Conservation (phyloP, 2,797 vertebrate species). For the Leptoclinus maculatus region DNA sequence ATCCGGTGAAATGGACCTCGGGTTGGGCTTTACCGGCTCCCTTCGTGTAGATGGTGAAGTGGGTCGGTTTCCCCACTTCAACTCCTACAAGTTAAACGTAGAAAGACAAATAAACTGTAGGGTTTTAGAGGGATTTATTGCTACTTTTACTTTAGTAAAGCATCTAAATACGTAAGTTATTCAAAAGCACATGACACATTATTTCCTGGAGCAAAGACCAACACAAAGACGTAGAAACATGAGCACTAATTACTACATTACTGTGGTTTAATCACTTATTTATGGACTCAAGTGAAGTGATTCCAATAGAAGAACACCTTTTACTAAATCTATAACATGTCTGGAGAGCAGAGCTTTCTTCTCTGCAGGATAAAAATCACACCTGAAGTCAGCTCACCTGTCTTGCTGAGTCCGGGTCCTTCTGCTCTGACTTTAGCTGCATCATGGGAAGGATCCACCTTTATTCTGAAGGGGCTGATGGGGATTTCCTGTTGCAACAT, state of each 20-base stretch:
- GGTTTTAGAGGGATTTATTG: too few species aligned
- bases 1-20: constrained; percentile 87
- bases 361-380: not conserved
- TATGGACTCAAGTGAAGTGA: too few species aligned
- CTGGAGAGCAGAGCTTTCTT: too few species aligned
- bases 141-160: not conserved
- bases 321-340: too few species aligned
- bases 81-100: constrained; percentile 79
- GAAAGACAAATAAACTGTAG: too few species aligned
- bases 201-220: too few species aligned
- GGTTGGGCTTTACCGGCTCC: constrained; percentile 93
- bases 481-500: constrained; percentile 89
- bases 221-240: too few species aligned
- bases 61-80: constrained; percentile 93
- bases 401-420: constrained; percentile 91
- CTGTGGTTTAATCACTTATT: too few species aligned
- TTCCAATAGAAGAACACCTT: too few species aligned
- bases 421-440: constrained; percentile 93
- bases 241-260: too few species aligned
- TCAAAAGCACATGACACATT: not conserved
- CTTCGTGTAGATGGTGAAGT: constrained; percentile 95
- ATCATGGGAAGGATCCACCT: constrained; percentile 95
- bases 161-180: not conserved
- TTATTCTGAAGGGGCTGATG: constrained; percentile 95
- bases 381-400: constrained; percentile 78